A percentile compares a stretch with the other conserved stretches of the same genome.
phyloP scores from a whole-genome alignment of 1,140 invertebrate genomes.

The Melitaea cinxia region DNA sequence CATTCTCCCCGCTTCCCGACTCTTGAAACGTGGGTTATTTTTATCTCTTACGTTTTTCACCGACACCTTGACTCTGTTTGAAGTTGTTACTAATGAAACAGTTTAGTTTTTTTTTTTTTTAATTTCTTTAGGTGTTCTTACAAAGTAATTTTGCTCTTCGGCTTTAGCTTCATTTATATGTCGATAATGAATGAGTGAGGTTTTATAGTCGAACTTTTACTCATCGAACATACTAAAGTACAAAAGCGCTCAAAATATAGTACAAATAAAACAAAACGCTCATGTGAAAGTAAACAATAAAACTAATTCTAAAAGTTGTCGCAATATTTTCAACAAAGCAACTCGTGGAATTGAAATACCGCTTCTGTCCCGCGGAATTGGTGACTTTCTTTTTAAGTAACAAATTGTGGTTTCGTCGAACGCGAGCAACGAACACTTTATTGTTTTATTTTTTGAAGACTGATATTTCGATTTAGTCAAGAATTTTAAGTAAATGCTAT shows the following conservation, averaged over 20 bases:
- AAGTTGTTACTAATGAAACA: not conserved
- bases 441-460: constrained; percentile 11
- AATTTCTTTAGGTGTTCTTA: not conserved
- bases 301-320: not conserved
- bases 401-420: constrained; percentile 5
- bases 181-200: too few species aligned
- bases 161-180: too few species aligned
- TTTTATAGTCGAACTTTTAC: too few species aligned
- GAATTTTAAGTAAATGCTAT: too few species aligned
- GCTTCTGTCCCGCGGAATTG: not conserved
- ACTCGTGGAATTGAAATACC: constrained; percentile 3
- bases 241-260: not conserved
- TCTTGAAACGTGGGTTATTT: not conserved
- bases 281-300: not conserved
- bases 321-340: constrained; percentile 4
- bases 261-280: not conserved
- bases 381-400: constrained; percentile 7
- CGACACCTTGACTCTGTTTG: not conserved
- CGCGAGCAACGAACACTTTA: not conserved
- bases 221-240: not conserved
- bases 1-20: not conserved
- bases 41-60: not conserved
- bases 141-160: too few species aligned
- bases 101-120: not conserved
- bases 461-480: too few species aligned